phyloP scores from a whole-genome alignment of 2,888 invertebrate species.

The Platycnemis pennipes region DNA sequence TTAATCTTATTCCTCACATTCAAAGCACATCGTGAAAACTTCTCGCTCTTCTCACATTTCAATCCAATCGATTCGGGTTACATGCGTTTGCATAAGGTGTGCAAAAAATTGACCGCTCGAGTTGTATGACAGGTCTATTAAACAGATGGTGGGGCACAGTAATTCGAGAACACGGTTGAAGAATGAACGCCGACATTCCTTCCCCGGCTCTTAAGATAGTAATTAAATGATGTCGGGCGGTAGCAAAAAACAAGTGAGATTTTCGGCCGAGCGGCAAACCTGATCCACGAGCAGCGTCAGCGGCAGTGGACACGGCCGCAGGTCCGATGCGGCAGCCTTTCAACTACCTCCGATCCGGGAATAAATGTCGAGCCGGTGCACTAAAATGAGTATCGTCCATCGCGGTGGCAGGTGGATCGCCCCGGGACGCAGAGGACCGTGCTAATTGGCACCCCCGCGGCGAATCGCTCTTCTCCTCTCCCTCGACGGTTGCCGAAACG shows the following conservation, averaged over 20 bases:
- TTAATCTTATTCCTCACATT: too few species aligned
- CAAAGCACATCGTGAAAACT: too few species aligned
- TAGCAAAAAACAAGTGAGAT: not conserved
- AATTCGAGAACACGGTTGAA: not conserved
- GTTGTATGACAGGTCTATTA: not conserved
- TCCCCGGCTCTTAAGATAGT: not conserved
- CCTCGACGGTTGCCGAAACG: not conserved
- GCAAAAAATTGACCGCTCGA: not conserved
- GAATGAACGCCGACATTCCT: not conserved
- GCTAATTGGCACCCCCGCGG: not conserved
- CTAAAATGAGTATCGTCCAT: not conserved
- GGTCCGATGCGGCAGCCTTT: not conserved
- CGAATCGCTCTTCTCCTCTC: not conserved
- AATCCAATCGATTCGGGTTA: too few species aligned
- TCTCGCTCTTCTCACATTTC: too few species aligned
- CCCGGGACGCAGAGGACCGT: not conserved
- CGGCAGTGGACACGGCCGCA: not conserved
- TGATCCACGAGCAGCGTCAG: too few species aligned
- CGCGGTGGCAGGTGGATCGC: not conserved
- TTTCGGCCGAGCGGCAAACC: too few species aligned
- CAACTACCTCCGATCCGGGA: not conserved
- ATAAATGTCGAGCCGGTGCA: not conserved
- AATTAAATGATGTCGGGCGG: not conserved
- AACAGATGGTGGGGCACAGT: not conserved
- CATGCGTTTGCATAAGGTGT: too few species aligned